Conservation (phyloP, 2,113 vertebrate species). For the Anoplopoma fimbria region DNA sequence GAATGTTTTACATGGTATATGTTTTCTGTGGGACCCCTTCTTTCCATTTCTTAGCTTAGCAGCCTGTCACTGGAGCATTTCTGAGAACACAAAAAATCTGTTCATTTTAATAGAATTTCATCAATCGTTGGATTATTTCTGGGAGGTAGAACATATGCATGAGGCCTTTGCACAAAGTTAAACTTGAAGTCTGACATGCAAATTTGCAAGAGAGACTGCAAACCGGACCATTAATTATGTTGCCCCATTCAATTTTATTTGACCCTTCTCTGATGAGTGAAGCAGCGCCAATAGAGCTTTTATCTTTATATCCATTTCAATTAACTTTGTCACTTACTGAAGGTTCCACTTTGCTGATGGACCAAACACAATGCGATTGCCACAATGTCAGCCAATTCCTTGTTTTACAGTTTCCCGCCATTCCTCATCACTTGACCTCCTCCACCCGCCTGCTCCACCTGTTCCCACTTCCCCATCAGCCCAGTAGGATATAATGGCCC, state of each 20-base stretch:
- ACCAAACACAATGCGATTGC: neutral
- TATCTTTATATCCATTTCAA: neutral
- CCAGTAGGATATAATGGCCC: neutral
- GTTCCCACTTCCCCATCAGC: neutral
- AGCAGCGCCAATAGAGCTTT: neutral
- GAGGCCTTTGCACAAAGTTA: neutral
- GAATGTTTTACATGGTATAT: constrained; percentile 21
- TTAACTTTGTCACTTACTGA: neutral
- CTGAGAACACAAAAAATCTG: neutral
- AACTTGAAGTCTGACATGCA: neutral
- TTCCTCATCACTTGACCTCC: neutral
- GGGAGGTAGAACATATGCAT: no score
- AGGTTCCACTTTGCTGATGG: neutral
- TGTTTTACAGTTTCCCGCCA: neutral
- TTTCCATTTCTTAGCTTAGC: neutral
- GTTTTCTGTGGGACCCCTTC: constrained; percentile 14
- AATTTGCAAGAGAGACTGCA: neutral
- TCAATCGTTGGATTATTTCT: neutral
- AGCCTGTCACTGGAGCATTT: neutral
- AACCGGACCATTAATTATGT: neutral
- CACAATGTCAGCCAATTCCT: neutral
- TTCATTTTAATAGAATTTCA: neutral
- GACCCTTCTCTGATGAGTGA: neutral
- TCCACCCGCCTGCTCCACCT: neutral
- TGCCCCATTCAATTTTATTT: neutral